Base-by-base conservation (phyloP, 2,888 invertebrate species). In the Criorhina ranunculi region DNA sequence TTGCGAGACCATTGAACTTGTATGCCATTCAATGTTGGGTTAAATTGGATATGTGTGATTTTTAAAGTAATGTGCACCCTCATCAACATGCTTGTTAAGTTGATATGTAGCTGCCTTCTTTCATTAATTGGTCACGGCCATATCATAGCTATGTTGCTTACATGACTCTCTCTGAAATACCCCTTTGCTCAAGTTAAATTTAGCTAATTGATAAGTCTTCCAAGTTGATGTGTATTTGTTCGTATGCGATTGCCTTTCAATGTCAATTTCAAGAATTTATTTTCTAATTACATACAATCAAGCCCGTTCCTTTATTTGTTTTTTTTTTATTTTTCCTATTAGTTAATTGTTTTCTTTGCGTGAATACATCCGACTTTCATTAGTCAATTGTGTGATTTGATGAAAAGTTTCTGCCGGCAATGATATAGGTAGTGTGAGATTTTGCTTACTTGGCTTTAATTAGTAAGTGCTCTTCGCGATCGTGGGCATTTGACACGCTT, bases 1-100 rank as follows among this genome's bases (percentile, higher is more conserved):
- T 51, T 51, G 5, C 19, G 29, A 44, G 80, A 76, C 37, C 76
- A 69, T 80, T 80, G 80, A 75, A 80, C 80, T 60, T 73, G 55
- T 37, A 24, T 24, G 4, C 12, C 15, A 1, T 11, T 5, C 44
- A 42, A 33, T 44, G 44, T 6, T 37, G 31, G 42, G 40, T 12
- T 62, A 5, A 19, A 33, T 40, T 37, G 1, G n/a, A 7, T 44
- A 15, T 8, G 11, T 37, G 11, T 2, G 11, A 35, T 6, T 35
- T 9, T n/a, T n/a, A n/a, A 24, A 24, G 24, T 24, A n/a, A n/a
- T n/a, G n/a, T n/a, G n/a, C n/a, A n/a, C n/a, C n/a, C 24, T 24
- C 24, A 24, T 24, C 1, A 24, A 24, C 24, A 1, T 24, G 24
- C 24, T 4, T 4, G 24, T 24, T 24, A 24, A 24, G 24, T 24